Percentiles rank a stretch among this genome's conserved stretches.
phyloP scores from a whole-genome alignment of 2,888 invertebrate genomes.

The Nysson spinosus region DNA sequence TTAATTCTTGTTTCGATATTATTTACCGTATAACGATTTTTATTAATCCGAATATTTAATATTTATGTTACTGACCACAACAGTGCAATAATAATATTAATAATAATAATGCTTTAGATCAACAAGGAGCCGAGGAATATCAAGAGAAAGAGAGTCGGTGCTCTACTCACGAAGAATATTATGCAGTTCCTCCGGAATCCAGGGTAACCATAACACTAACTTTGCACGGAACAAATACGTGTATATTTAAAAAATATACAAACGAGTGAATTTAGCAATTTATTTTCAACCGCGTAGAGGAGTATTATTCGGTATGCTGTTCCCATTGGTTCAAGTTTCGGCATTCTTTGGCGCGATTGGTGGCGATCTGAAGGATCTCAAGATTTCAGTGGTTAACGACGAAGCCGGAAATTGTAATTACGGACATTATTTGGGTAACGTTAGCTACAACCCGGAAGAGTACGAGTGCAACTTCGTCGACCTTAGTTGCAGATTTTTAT shows the following conservation, averaged over 20 bases:
- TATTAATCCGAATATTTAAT: too few species aligned
- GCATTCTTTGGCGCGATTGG: slow-evolving; percentile 91
- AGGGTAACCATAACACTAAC: slow-evolving; percentile 78
- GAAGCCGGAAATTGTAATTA: slow-evolving; percentile 81
- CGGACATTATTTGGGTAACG: slow-evolving; percentile 74
- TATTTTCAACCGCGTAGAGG: slow-evolving; percentile 80
- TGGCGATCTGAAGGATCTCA: slow-evolving; percentile 85
- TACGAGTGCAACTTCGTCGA: slow-evolving; percentile 79
- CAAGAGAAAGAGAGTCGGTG: slow-evolving; percentile 78
- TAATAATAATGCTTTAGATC: too few species aligned
- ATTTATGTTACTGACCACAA: too few species aligned
- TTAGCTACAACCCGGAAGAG: slow-evolving; percentile 71
- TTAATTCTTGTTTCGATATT: too few species aligned
- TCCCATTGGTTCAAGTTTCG: slow-evolving; percentile 89
- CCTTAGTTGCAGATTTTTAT: slow-evolving; percentile 82
- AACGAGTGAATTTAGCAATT: neutral
- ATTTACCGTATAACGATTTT: too few species aligned
- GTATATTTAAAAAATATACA: too few species aligned
- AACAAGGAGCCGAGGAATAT: neutral
- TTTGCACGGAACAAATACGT: neutral
- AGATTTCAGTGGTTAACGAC: slow-evolving; percentile 88
- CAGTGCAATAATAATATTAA: too few species aligned
- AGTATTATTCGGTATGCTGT: slow-evolving; percentile 87
- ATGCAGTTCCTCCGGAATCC: slow-evolving; percentile 85
- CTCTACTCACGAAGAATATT: slow-evolving; percentile 85